phyloP scores from a whole-genome alignment of 2,797 vertebrate genomes.

The Scomberomorus guttatus region DNA sequence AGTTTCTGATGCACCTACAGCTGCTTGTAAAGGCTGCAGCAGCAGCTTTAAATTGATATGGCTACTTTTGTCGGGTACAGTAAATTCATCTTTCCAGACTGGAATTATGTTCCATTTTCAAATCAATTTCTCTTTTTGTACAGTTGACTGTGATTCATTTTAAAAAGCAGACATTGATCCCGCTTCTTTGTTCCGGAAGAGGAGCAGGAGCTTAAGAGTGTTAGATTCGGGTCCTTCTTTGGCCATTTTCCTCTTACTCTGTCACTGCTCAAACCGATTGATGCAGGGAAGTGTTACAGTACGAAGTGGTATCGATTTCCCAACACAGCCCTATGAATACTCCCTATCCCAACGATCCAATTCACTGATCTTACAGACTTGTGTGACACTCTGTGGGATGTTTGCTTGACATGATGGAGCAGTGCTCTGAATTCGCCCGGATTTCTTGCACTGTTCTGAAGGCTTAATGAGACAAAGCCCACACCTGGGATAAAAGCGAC shows the following conservation, averaged over 20 bases:
- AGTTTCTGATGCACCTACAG: background rate
- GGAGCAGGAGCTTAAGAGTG: constrained; percentile 43
- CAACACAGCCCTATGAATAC: constrained; percentile 63
- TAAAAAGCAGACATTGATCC: constrained; percentile 70
- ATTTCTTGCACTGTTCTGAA: constrained; percentile 28
- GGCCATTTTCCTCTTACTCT: constrained; percentile 59
- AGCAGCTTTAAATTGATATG: constrained; percentile 43
- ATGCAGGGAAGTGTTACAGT: constrained; percentile 76
- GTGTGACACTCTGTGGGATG: constrained; percentile 45
- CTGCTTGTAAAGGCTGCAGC: constrained; percentile 15
- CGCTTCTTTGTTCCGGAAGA: constrained; percentile 58
- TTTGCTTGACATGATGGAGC: constrained; percentile 52
- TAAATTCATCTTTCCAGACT: constrained; percentile 48
- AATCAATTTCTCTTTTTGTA: constrained; percentile 70
- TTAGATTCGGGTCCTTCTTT: constrained; percentile 54
- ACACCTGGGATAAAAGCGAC: constrained; percentile 50
- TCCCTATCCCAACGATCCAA: constrained; percentile 68
- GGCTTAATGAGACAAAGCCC: constrained; percentile 46
- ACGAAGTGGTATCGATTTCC: constrained; percentile 75
- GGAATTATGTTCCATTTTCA: constrained; percentile 73
- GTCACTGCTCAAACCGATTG: constrained; percentile 67
- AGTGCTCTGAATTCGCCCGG: constrained; percentile 14
- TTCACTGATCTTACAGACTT: constrained; percentile 63
- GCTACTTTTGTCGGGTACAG: constrained; percentile 25
- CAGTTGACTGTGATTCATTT: constrained; percentile 62